phyloP scores from a whole-genome alignment of 2,797 vertebrate species.

The Aldrovandia affinis region DNA sequence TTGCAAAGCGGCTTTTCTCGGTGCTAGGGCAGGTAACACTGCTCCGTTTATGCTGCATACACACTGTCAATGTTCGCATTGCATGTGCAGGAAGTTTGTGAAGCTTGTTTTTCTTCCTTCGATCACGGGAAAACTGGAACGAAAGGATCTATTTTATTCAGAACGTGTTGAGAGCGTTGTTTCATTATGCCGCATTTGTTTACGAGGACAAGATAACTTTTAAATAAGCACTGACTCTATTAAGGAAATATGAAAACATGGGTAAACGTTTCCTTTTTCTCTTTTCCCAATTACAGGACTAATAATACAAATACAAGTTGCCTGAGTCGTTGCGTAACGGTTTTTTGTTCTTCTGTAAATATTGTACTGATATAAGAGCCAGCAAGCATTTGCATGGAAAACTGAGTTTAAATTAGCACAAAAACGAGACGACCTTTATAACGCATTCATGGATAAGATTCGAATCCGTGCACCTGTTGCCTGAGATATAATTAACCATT shows the following conservation, averaged over 20 bases:
- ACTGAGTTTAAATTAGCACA: neutral
- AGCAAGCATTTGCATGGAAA: constrained; percentile 4
- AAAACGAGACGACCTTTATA: neutral
- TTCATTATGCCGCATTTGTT: neutral
- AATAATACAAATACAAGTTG: neutral
- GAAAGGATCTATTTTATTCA: constrained; percentile 7
- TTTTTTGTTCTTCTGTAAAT: neutral
- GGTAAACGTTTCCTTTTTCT: neutral
- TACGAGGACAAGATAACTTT: neutral
- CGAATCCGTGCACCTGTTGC: constrained; percentile 28
- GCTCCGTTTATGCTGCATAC: neutral
- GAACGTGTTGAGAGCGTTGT: neutral
- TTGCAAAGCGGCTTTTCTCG: neutral
- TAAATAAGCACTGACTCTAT: neutral
- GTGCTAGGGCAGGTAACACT: neutral
- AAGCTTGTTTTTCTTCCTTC: neutral
- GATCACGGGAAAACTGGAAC: neutral
- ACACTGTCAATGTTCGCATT: neutral
- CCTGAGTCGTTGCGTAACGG: too few relatives aligned
- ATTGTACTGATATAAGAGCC: neutral
- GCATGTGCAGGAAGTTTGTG: neutral
- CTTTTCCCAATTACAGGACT: neutral
- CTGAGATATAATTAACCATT: neutral
- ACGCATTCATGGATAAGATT: constrained; percentile 3
- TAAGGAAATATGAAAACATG: neutral